phyloP scores from a whole-genome alignment of 2,113 vertebrate genomes.

The Embiotoca jacksoni region DNA sequence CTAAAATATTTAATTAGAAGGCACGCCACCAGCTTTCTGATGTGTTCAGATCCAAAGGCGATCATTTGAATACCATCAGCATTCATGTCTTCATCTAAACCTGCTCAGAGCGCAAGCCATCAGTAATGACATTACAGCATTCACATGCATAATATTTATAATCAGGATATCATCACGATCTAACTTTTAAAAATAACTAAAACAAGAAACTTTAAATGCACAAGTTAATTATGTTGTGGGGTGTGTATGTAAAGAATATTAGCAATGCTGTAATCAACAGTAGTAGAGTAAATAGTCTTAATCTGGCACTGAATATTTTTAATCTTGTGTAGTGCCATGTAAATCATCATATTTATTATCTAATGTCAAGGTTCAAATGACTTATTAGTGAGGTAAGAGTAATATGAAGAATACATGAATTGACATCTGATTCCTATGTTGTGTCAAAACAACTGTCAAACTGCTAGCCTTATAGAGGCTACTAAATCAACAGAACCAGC shows the following conservation, averaged over 20 bases:
- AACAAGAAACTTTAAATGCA: neutral
- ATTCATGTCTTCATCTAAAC: constrained; percentile 30
- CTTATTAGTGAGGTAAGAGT: neutral
- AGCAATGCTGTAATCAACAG: neutral
- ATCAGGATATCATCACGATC: neutral
- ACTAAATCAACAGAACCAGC: too few species aligned
- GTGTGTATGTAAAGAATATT: neutral
- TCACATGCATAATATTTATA: neutral
- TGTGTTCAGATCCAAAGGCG: constrained; percentile 42
- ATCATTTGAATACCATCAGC: constrained; percentile 41
- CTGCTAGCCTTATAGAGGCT: too few species aligned
- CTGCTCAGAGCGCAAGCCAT: constrained; percentile 6
- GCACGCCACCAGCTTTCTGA: constrained; percentile 26
- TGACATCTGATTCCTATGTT: neutral
- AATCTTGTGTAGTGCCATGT: neutral
- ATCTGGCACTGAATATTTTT: neutral
- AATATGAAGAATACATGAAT: neutral
- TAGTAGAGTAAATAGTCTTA: neutral
- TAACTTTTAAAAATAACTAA: neutral
- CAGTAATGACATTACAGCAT: constrained; percentile 4
- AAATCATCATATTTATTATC: neutral
- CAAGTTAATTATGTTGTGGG: neutral
- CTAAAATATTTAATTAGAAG: constrained; percentile 63
- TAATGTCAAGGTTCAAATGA: neutral
- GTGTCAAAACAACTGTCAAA: too few species aligned